Base-by-base conservation (phyloP, 2,888 invertebrate genomes). In the Trachelus stipa region DNA sequence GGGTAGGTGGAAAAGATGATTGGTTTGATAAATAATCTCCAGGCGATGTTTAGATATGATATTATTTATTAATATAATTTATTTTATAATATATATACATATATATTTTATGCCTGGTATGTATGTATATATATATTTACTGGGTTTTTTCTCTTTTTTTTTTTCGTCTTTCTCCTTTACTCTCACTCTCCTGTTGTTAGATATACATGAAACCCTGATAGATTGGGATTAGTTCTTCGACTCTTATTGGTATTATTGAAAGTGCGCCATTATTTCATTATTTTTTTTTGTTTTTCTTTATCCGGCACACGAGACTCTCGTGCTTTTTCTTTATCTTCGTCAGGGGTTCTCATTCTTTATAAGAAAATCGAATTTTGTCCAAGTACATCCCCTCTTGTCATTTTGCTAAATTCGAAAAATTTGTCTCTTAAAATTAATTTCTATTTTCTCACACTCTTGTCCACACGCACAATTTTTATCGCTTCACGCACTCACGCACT, bases 31-130 rank as follows among this genome's bases (percentile, higher is more conserved):
- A 56, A 56, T 56, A 56, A 56, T 56, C 2, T 6, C 9, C 23
- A 23, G 23, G 23, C 56, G 9, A 23, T 2, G 0, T 56, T 71
- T 85, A 85, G 85, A 86, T 88, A 86, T 85, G 85, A 86, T 87
- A 88, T 89, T 89, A 88, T 89, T 89, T 89, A 89, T 88, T 89
- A 88, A 89, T 89, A 89, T 89, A 88, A 89, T 89, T 84, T 88
- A 89, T 88, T 88, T 89, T 79, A 83, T 88, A 87, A 88, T 89
- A 87, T 88, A 88, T 87, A 88, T 88, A 86, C 82, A 88, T 85
- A 86, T 85, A 85, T 88, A 87, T 81, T 56, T 82, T 87, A 75
- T 75, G 85, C 79, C 77, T 85, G 84, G 82, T 86, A 83, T 84
- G 77, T 86, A 78, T 84, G 78, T 86, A 76, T 77, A 80, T 77